Percentiles rank a stretch among this genome's conserved stretches.
Conservation (phyloP, 1,140 invertebrate genomes). For the Tetramorium parvispinum region DNA sequence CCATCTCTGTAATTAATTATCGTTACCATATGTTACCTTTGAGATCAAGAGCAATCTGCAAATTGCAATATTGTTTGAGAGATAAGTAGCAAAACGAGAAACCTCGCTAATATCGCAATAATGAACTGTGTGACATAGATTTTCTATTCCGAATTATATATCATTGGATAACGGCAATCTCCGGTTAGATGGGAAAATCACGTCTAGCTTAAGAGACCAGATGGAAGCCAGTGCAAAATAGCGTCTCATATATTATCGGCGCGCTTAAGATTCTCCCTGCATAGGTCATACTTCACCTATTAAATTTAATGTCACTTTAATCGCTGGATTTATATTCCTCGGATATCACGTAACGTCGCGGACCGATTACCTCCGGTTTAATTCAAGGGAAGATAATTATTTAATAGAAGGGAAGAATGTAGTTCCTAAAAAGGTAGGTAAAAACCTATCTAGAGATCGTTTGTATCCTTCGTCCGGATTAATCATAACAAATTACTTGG, state of each 20-base stretch:
- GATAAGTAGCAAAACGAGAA: not conserved
- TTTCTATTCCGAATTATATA: not conserved
- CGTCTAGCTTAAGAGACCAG: not conserved
- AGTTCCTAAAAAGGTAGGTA: not conserved
- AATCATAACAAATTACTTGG: conserved; percentile 16
- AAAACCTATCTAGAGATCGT: not conserved
- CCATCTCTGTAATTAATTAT: not conserved
- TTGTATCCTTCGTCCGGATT: not conserved
- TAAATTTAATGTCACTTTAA: conserved; percentile 7
- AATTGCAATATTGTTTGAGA: not conserved
- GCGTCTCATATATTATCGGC: conserved; percentile 12
- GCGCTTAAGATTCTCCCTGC: conserved; percentile 1
- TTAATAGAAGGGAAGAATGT: not conserved
- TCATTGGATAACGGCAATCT: not conserved
- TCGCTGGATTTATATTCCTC: conserved; percentile 17
- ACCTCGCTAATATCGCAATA: not conserved
- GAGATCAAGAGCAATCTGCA: not conserved
- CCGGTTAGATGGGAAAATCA: not conserved
- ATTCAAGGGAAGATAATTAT: not conserved
- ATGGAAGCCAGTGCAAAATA: not conserved
- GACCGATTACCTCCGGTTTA: not conserved
- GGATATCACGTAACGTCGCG: conserved; percentile 10
- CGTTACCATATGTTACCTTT: not conserved
- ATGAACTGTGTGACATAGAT: not conserved
- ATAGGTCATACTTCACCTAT: not conserved